Evolutionary conservation across 2,888 invertebrate species (phyloP).

Genomic region (Myopa tessellatipennis): DNA sequence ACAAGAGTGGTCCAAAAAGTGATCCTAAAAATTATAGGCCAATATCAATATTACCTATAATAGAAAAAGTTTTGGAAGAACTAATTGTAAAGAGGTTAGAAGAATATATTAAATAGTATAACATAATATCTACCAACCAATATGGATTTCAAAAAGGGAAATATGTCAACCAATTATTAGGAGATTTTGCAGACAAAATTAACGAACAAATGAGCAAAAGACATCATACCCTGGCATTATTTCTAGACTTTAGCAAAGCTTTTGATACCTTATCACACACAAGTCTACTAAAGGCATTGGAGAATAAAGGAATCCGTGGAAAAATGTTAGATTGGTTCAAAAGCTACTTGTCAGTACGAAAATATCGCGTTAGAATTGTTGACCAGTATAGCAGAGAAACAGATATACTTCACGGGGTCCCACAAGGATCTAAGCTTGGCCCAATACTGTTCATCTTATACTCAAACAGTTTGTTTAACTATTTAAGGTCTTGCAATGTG

Average conservation of each 20-base stretch:
- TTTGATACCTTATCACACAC: constrained; percentile 21
- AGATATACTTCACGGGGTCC: constrained; percentile 20
- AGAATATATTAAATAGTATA: constrained; percentile 19
- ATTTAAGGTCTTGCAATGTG: neutral
- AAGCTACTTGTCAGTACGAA: neutral
- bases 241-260: constrained; percentile 32
- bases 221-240: no score
- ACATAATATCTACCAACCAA: neutral
- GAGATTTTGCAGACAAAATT: no score
- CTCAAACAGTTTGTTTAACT: constrained; percentile 2
- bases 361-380: neutral
- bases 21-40: constrained; percentile 29
- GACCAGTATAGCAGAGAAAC: neutral
- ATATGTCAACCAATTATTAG: no score
- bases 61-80: constrained; percentile 26
- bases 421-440: constrained; percentile 36
- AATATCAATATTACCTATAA: constrained; percentile 26
- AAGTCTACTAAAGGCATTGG: constrained; percentile 15
- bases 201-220: no score
- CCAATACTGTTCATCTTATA: constrained; percentile 20
- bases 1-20: constrained; percentile 8
- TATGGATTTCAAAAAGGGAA: no score
- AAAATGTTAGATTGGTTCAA: neutral
- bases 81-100: neutral
- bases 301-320: constrained; percentile 24